A percentile compares a stretch with the other conserved stretches of the same genome.
phyloP scores from a whole-genome alignment of 2,797 vertebrate species.

The Vultur gryphus region DNA sequence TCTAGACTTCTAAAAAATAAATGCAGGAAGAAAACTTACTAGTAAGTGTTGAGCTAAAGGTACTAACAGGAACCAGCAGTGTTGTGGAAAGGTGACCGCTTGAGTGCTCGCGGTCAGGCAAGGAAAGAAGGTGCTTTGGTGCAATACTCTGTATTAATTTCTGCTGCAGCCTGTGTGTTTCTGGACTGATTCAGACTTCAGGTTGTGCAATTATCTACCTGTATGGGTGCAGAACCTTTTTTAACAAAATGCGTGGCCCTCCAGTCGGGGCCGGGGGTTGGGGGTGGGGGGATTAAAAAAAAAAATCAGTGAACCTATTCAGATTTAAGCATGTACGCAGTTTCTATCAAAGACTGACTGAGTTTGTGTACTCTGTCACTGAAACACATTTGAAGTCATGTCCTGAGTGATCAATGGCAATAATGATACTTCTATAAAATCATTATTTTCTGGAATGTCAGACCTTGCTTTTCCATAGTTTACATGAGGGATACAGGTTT shows the following conservation, averaged over 20 bases:
- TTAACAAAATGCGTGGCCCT: rapidly evolving
- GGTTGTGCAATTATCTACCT: neutral
- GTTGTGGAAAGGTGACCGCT: neutral
- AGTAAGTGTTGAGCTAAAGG: neutral
- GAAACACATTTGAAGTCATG: neutral
- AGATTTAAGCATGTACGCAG: rapidly evolving
- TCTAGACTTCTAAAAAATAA: neutral
- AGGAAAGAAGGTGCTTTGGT: neutral
- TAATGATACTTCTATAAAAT: neutral
- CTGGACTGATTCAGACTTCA: neutral
- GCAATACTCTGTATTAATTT: neutral
- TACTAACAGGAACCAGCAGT: rapidly evolving
- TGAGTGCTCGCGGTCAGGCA: too few species aligned
- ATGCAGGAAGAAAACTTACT: neutral
- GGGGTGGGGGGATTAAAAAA: neutral
- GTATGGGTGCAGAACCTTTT: neutral
- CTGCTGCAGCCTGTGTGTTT: neutral
- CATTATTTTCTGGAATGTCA: neutral
- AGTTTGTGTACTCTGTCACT: neutral
- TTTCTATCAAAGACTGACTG: neutral
- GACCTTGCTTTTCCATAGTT: neutral
- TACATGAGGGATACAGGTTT: neutral
- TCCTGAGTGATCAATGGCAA: neutral
- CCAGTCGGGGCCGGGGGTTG: too few species aligned
- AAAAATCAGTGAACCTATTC: too few species aligned